These are phyloP conservation scores for Atethmia centrago DNA, from an alignment of 2,888 invertebrate genomes.

Conservation along the genomic window DNA sequence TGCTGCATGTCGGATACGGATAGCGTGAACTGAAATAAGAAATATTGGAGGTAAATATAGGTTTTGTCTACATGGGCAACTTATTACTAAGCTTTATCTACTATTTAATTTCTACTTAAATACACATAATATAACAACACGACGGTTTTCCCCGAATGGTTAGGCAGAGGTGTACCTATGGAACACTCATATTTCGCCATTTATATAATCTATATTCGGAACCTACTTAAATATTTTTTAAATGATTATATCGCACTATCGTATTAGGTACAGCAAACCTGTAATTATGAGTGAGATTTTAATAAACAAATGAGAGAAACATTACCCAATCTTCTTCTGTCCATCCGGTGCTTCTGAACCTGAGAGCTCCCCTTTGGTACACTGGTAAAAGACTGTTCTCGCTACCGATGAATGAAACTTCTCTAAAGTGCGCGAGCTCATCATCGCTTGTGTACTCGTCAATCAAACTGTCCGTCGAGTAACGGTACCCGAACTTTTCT, in stretches of 20 bases:
- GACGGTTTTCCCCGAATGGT: neutral
- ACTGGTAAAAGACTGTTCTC: constrained; percentile 90
- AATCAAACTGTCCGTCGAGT: constrained; percentile 85
- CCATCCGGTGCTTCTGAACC: constrained; percentile 76
- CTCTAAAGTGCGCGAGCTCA: constrained; percentile 79
- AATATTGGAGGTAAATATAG: too few relatives aligned
- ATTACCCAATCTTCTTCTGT: constrained; percentile 76
- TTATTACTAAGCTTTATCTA: too few relatives aligned
- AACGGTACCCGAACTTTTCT: constrained; percentile 85
- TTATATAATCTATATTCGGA: neutral
- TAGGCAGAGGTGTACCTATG: too few relatives aligned
- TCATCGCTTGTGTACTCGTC: constrained; percentile 79
- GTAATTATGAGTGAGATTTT: neutral
- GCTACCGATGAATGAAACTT: constrained; percentile 88
- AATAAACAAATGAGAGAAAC: constrained; percentile 17
- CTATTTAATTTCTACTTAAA: too few relatives aligned
- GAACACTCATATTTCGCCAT: neutral
- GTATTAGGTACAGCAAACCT: neutral
- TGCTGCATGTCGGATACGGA: constrained; percentile 82
- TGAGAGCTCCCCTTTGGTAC: constrained; percentile 72
- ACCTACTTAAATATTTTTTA: neutral
- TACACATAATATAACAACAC: neutral
- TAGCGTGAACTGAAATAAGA: constrained; percentile 74
- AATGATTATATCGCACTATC: too few relatives aligned
- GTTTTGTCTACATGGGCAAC: neutral